These are phyloP conservation scores for Xenops minutus DNA, from an alignment of 2,797 vertebrate genomes.

Conservation along the genomic window DNA sequence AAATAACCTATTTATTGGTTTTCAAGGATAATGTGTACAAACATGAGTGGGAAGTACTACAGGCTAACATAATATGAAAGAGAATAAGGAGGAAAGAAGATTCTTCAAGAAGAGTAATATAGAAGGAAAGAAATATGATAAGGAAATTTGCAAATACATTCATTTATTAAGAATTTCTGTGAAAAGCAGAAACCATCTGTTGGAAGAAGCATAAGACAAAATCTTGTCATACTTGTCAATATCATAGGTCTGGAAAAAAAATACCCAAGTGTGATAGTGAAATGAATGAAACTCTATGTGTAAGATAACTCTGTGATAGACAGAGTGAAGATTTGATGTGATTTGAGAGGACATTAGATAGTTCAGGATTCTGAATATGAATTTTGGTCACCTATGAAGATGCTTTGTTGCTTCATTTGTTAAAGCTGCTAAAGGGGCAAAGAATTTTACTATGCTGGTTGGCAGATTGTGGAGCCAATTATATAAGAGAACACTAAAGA, in stretches of 20 bases:
- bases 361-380: neutral
- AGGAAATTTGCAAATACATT: neutral
- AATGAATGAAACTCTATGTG: neutral
- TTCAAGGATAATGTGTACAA: neutral
- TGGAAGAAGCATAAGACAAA: neutral
- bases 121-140: neutral
- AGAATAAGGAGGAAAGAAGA: neutral
- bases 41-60: neutral
- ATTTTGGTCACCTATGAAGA: neutral
- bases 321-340: neutral
- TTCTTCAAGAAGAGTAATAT: neutral
- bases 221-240: neutral
- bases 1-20: neutral
- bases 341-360: neutral
- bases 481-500: neutral
- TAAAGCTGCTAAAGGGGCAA: neutral
- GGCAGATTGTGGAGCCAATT: neutral
- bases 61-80: neutral
- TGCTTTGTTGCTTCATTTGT: neutral
- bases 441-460: rapidly evolving
- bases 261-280: neutral
- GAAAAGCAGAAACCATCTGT: neutral
- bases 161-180: neutral
- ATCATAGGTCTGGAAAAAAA: neutral
- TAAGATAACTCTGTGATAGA: neutral